These are phyloP conservation scores for Megalopta genalis DNA, from an alignment of 1,140 invertebrate genomes.

Conservation along the genomic window DNA sequence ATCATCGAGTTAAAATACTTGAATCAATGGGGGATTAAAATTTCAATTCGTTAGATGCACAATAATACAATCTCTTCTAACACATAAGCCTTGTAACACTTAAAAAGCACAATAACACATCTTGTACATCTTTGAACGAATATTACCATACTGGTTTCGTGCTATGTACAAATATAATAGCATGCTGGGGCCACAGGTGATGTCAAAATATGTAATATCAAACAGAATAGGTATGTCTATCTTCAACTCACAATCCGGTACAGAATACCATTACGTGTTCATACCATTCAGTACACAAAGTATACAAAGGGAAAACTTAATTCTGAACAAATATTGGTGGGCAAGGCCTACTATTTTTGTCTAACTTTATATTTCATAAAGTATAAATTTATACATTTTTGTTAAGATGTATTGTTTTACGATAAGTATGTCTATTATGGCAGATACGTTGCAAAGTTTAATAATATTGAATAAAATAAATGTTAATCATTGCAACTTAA, in stretches of 20 bases:
- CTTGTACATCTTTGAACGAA: constrained; percentile 49
- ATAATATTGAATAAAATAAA: constrained; percentile 67
- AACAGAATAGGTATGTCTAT: constrained; percentile 56
- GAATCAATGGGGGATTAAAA: constrained; percentile 32
- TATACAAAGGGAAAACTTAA: constrained; percentile 55
- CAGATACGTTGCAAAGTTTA: constrained; percentile 69
- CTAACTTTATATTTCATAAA: constrained; percentile 74
- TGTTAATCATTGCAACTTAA: constrained; percentile 66
- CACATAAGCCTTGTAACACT: constrained; percentile 53
- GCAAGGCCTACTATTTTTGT: constrained; percentile 72
- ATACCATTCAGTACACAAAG: constrained; percentile 56
- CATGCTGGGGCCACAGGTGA: constrained; percentile 62
- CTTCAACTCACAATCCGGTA: constrained; percentile 51
- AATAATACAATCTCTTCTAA: constrained; percentile 51
- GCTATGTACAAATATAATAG: constrained; percentile 55
- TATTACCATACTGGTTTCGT: constrained; percentile 39
- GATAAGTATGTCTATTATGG: constrained; percentile 68
- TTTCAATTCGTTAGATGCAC: constrained; percentile 51
- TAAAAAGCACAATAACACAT: constrained; percentile 57
- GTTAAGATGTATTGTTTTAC: constrained; percentile 69
- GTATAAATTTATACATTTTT: constrained; percentile 68
- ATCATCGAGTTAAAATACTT: constrained; percentile 40
- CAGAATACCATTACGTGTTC: constrained; percentile 62
- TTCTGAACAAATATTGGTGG: constrained; percentile 62
- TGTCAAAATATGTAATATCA: constrained; percentile 59